Base-by-base conservation (phyloP, 2,888 invertebrate species). In the Drosophila neoperkinsi region DNA sequence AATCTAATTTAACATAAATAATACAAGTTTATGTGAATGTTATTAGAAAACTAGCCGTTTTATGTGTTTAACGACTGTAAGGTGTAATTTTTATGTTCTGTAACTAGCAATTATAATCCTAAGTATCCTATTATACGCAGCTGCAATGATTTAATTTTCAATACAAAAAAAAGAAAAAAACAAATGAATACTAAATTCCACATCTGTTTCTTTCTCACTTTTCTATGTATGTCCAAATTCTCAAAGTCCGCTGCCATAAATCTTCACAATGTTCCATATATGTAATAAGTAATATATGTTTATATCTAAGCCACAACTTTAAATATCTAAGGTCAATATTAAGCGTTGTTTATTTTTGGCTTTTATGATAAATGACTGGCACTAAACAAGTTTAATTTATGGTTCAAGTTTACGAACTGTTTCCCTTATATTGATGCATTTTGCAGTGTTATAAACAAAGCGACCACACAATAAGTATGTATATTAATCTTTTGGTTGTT, bases 341-440 rank as follows among this genome's bases (percentile, higher is more conserved):
- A 52, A 50, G 53, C 49, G 13, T 13, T 43, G 60, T 25, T 46
- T 25, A 30, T 56, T 62, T 74, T 77, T 46, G 65, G 25, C 43
- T 38, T 51, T 50, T 71, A 66, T 82, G 72, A 75, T 73, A 55
- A 59, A 76, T 82, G 57, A 31, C 16, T 31, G 38, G 46, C 21
- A 59, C 60, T 75, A 72, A 84, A 71, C 46, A 62, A 52, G 55
- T 34, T 28, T 43, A 76, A 68, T 79, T 84, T 84, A 76, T 84
- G 65, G 67, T 46, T 60, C 41, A 34, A 50, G 46, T 61, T 69
- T 43, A 52, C 21, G 36, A 53, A 33, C 52, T 64, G n/a, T 64
- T 56, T 64, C 31, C 61, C 41, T 59, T 50, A 60, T 70, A 63
- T 71, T 69, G 64, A 58, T 79, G 79, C 79, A 84, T 36, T 67